phyloP scores from a whole-genome alignment of 35 echinoderm and acorn worm species.

The Heliocidaris erythrogramma region DNA sequence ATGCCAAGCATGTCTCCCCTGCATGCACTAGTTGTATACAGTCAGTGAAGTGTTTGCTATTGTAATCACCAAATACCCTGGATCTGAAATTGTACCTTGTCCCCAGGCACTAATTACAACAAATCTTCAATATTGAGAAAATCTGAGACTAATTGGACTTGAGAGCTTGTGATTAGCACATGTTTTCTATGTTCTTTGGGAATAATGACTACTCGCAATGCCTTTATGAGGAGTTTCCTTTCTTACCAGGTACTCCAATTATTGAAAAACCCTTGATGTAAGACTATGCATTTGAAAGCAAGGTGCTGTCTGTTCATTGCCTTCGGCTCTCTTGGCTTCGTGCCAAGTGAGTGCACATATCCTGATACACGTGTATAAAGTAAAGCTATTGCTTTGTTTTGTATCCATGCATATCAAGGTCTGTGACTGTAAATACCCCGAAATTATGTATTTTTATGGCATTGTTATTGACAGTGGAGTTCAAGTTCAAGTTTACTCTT shows the following conservation, averaged over 20 bases:
- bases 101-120: neutral
- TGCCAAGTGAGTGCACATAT: neutral
- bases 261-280: neutral
- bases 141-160: neutral
- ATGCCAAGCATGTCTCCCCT: neutral
- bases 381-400: too few relatives aligned
- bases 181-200: neutral
- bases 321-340: neutral
- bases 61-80: neutral
- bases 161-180: neutral
- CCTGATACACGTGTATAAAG: too few relatives aligned
- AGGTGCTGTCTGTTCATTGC: neutral
- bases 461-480: too few relatives aligned
- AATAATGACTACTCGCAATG: neutral
- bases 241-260: neutral
- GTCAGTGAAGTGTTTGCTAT: conserved; percentile 2
- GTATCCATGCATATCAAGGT: neutral
- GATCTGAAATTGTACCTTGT: neutral
- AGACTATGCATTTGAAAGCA: neutral
- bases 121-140: neutral
- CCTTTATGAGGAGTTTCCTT: neutral
- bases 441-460: too few relatives aligned
- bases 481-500: too few relatives aligned
- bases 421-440: too few relatives aligned
- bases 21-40: neutral